These are phyloP conservation scores for Caenorhabditis inopinata DNA, from an alignment of 1,140 invertebrate genomes.

Conservation along the genomic window DNA sequence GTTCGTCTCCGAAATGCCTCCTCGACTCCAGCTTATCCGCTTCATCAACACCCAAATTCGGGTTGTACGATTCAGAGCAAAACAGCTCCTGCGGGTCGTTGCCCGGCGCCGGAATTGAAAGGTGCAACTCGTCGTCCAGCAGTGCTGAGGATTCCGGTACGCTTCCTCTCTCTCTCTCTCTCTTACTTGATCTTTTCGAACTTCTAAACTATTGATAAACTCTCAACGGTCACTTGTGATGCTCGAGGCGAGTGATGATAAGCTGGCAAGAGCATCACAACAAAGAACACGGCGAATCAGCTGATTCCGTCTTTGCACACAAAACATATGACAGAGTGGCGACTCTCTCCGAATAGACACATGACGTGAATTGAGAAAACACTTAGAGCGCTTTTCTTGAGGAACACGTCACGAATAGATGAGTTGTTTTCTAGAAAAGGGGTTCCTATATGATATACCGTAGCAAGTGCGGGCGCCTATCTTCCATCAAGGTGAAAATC, in stretches of 20 bases:
- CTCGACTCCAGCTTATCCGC: neutral
- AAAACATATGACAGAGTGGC: constrained; percentile 16
- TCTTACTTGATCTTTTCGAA: neutral
- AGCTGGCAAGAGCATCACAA: neutral
- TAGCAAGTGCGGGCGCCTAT: no score
- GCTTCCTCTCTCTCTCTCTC: neutral
- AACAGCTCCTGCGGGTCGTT: neutral
- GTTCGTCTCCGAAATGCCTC: constrained; percentile 5
- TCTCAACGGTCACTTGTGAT: neutral
- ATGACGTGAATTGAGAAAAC: neutral
- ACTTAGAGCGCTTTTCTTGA: neutral
- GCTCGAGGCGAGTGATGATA: neutral
- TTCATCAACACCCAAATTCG: constrained; percentile 4
- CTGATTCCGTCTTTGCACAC: neutral
- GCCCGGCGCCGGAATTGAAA: neutral
- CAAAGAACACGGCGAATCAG: neutral
- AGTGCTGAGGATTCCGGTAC: constrained; percentile 3
- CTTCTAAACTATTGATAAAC: no score
- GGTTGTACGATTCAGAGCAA: constrained; percentile 7
- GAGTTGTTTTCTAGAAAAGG: no score
- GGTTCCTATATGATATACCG: neutral
- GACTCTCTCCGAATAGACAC: neutral
- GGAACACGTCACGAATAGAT: neutral
- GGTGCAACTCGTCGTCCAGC: neutral
- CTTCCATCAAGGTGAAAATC: no score